Conservation (phyloP, 2,888 invertebrate species). For the Cheilosia variabilis region DNA sequence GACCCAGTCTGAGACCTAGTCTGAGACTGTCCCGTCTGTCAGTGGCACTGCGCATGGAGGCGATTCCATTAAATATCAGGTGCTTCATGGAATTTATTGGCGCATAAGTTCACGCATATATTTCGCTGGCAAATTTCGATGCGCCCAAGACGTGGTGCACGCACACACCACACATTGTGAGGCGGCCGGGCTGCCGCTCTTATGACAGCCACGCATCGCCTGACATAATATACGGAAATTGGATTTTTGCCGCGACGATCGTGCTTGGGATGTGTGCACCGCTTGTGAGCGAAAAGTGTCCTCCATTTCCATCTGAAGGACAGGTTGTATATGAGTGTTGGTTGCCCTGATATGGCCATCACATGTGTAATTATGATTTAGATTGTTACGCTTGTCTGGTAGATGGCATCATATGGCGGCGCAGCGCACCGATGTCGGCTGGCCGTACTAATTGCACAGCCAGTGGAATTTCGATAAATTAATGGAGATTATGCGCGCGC, state of each 20-base stretch:
- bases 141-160: background rate
- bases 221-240: conserved; percentile 74
- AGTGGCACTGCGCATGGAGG: conserved; percentile 67
- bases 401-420: conserved; percentile 40
- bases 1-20: background rate
- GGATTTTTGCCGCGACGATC: conserved; percentile 62
- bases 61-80: conserved; percentile 75
- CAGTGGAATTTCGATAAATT: conserved; percentile 50
- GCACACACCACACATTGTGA: background rate
- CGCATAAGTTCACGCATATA: conserved; percentile 74
- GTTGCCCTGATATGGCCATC: conserved; percentile 44
- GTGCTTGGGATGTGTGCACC: conserved; percentile 59
- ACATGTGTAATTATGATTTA: conserved; percentile 68
- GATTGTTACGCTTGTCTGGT: conserved; percentile 63
- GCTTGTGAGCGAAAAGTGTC: conserved; percentile 26
- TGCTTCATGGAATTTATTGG: conserved; percentile 75
- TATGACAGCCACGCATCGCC: conserved; percentile 72
- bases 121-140: conserved; percentile 22
- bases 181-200: conserved; percentile 11
- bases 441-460: conserved; percentile 52
- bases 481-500: conserved; percentile 33
- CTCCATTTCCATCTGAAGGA: conserved; percentile 37
- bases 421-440: conserved; percentile 15
- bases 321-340: conserved; percentile 34
- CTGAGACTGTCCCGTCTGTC: conserved; percentile 37